Evolutionary conservation across 2,113 vertebrate species (phyloP), one percentile per base, ranked within the genome.

Genomic region (Hyaena hyaena): DNA sequence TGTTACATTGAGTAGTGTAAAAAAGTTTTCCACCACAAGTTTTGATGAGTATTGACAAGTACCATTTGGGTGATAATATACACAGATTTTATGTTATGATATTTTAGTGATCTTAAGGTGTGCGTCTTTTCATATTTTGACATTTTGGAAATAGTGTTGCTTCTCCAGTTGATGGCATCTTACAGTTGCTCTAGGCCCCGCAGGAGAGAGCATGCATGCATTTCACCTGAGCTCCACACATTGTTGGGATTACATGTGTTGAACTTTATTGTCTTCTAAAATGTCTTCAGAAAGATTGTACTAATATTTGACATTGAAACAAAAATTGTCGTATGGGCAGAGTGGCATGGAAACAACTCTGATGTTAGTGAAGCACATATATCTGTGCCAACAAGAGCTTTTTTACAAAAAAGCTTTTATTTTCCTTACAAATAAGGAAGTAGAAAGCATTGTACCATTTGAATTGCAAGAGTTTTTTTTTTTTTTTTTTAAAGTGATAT

Each of bases 271-370:
- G 50, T 53, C 68, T 71, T 82, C 61, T 73, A 68, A 81, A 74
- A 39, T 83, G 48, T 80, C 69, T 97, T 87, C 15, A 39, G 0
- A 82, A 91, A 83, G 31, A 10, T 50, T 82, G 31, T 77, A 7
- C 65, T 94, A 5, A 90, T 84, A 79, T n/a, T 79, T 33, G 26
- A 45, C 35, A 71, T 71, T 91, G 95, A 95, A 85, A 88, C 53
- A 88, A 84, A 82, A 76, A 26, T 35, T 88, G 45, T 24, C n/a
- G 7, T 63, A 0, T 33, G 31, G 39, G 55, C 17, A 92, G 84
- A 93, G 89, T 68, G 16, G 14, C 58, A 10, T 16, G 35, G 68
- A 68, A 87, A 86, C 28, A 80, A 88, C 71, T 71, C 63, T 76
- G 79, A 33, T 79, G 35, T 24, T 45, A 43, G 80, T 12, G 39